phyloP scores from a whole-genome alignment of 2,113 vertebrate species.

The Hippopotamus amphibius region DNA sequence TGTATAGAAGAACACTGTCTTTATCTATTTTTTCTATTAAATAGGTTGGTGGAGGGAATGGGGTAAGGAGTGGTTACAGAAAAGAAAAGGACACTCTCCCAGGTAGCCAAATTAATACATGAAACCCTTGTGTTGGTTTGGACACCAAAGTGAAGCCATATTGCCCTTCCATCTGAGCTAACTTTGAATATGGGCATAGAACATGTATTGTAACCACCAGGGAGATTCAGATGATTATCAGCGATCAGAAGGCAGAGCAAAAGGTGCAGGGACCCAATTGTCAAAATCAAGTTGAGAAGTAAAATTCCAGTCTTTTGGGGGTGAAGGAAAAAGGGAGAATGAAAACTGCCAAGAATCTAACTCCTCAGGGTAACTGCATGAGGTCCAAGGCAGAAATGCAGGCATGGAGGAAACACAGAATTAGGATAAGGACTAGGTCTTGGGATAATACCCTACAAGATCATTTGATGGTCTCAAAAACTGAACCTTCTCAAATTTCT shows the following conservation, averaged over 20 bases:
- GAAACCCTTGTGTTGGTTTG: not conserved
- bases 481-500: not conserved
- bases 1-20: not conserved
- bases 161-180: not conserved
- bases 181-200: not conserved
- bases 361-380: rapidly evolving
- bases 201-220: not conserved
- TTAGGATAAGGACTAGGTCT: not conserved
- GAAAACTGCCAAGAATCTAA: not conserved
- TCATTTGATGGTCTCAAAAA: slow-evolving; percentile 8
- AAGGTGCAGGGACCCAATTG: not conserved
- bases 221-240: not conserved
- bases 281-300: not conserved
- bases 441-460: not conserved
- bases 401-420: not conserved
- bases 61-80: not conserved
- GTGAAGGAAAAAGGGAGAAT: not conserved
- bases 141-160: not conserved
- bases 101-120: not conserved
- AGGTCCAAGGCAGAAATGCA: not conserved
- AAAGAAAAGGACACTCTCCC: not conserved
- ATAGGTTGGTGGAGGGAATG: not conserved
- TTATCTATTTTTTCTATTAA: not conserved
- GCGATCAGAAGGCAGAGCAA: not conserved
- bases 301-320: not conserved